These are phyloP conservation scores for Melanerpes formicivorus DNA, from an alignment of 2,113 vertebrate species.

Conservation along the genomic window DNA sequence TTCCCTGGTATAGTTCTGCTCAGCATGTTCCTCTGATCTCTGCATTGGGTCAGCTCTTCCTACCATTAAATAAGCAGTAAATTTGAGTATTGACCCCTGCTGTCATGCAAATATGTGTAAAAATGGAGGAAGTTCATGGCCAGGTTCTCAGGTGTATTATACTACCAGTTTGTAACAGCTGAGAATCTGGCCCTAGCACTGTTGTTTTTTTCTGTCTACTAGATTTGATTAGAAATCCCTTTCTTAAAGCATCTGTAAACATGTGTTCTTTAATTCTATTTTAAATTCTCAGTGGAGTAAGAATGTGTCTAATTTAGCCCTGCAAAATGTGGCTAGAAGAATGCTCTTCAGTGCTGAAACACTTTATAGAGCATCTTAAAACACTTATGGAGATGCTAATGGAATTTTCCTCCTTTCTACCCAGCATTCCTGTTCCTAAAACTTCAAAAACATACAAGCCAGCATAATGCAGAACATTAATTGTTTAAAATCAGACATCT, in stretches of 20 bases:
- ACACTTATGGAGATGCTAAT: conserved; percentile 7
- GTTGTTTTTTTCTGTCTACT: not conserved
- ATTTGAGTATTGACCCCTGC: not conserved
- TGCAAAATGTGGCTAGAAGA: not conserved
- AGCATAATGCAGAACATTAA: not conserved
- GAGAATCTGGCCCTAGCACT: not conserved
- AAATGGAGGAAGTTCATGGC: not conserved
- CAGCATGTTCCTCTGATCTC: not conserved
- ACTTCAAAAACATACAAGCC: conserved; percentile 10
- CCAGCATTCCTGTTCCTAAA: not conserved
- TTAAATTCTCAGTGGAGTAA: conserved; percentile 1
- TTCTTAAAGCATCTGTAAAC: not conserved
- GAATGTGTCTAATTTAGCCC: conserved; percentile 2
- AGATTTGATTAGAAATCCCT: not conserved
- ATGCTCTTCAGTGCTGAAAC: not conserved
- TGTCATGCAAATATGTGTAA: not conserved
- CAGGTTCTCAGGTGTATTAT: not conserved
- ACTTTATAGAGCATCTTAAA: not conserved
- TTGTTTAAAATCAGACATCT: conserved; percentile 9
- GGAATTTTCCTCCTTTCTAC: conserved; percentile 32
- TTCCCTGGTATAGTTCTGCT: not conserved
- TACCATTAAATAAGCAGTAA: not conserved
- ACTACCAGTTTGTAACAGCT: not conserved
- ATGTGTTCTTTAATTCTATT: conserved; percentile 4
- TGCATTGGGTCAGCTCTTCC: not conserved